Conservation (phyloP, 2,113 vertebrate species). For the Manacus vitellinus region DNA sequence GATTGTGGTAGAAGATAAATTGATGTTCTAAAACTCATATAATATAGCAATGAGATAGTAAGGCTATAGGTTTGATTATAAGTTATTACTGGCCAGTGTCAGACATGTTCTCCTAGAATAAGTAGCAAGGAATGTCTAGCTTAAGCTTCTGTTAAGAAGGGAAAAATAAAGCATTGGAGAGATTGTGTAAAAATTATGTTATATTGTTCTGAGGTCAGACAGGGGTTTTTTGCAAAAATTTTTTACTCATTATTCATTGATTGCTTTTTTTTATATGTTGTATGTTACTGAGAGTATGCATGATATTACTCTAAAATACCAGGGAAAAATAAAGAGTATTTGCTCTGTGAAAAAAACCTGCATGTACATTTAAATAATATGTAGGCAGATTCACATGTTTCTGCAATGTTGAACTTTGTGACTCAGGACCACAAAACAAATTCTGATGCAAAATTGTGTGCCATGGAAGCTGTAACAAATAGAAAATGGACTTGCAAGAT, state of each 20-base stretch:
- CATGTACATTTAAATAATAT: background rate
- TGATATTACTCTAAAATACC: background rate
- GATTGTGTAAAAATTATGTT: background rate
- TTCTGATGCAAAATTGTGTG: background rate
- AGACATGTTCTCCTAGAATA: background rate
- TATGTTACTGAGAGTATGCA: background rate
- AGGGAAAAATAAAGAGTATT: background rate
- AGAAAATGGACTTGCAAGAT: background rate
- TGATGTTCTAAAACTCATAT: background rate
- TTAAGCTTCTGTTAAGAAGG: background rate
- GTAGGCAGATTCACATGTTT: background rate
- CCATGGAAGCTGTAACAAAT: background rate
- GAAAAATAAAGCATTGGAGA: background rate
- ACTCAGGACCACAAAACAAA: background rate
- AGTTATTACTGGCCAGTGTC: background rate
- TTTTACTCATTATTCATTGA: background rate
- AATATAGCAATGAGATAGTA: background rate
- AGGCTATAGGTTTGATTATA: background rate
- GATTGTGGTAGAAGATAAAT: background rate
- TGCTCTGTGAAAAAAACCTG: background rate
- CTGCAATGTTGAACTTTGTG: background rate
- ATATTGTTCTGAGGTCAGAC: background rate
- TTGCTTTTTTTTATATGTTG: background rate
- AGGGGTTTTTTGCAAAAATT: fast-evolving
- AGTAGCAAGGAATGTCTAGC: background rate